phyloP scores from a whole-genome alignment of 1,140 invertebrate species.

The Penaeus chinensis region DNA sequence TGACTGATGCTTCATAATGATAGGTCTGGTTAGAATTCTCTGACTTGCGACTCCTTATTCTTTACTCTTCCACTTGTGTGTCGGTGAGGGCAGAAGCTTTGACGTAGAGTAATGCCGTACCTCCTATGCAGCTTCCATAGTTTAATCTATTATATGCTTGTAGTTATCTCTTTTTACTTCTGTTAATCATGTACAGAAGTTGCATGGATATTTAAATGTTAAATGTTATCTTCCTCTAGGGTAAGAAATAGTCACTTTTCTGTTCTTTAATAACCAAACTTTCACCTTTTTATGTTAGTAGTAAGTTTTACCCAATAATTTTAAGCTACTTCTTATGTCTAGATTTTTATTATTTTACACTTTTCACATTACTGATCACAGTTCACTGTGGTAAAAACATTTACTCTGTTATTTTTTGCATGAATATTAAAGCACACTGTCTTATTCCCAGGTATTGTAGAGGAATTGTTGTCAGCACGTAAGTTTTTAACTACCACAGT shows the following conservation, averaged over 20 bases:
- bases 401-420: slow-evolving; percentile 45
- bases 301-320: too few species aligned
- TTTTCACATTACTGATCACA: not conserved
- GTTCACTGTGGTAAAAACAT: not conserved
- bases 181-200: slow-evolving; percentile 31
- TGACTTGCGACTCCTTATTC: too few species aligned
- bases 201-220: slow-evolving; percentile 26
- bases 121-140: not conserved
- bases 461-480: slow-evolving; percentile 61
- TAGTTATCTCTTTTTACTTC: slow-evolving; percentile 18
- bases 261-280: too few species aligned
- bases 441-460: slow-evolving; percentile 61
- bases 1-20: too few species aligned
- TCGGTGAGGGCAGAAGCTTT: slow-evolving; percentile 19
- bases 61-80: not conserved
- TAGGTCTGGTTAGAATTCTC: too few species aligned
- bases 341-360: slow-evolving; percentile 37
- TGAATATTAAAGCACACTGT: slow-evolving; percentile 58
- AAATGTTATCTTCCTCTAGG: slow-evolving; percentile 19
- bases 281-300: too few species aligned
- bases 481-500: slow-evolving; percentile 55
- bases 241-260: too few species aligned
- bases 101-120: not conserved
- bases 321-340: slow-evolving; percentile 3
- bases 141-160: slow-evolving; percentile 21